Base-by-base conservation (phyloP, 2,888 invertebrate genomes). In the Dynastes hyllus region DNA sequence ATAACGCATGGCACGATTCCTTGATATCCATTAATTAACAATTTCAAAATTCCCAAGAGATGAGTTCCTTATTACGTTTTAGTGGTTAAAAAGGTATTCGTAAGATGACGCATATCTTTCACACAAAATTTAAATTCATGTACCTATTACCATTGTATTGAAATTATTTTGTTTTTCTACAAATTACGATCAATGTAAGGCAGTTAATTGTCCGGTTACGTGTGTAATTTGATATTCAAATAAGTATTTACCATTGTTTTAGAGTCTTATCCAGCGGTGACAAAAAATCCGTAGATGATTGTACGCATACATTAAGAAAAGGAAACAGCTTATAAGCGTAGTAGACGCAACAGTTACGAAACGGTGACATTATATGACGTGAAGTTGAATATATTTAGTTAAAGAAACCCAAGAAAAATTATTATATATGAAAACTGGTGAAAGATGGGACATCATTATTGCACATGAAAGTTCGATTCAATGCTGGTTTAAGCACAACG, bases 221-320 rank as follows among this genome's bases (percentile, higher is more conserved):
- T 50, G 69, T 50, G 69, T 69, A 50, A 69, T 69, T 69, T 69
- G 50, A 50, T 69, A 69, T 69, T 69, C 69, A 69, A 69, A 65
- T 65, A 29, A 29, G n/a, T n/a, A 27, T 9, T 27, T 69, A 22
- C 50, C 69, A 69, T 69, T 69, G 69, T 69, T 50, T 69, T 69
- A 69, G 29, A 22, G 45, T 27, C 22, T 69, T 51, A 65, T 65
- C 65, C 65, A 27, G 65, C 65, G 37, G 65, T 32, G 65, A 65
- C 65, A 65, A 55, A 55, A 55, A 55, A 55, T 55, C 22, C 16
- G 55, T 55, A 55, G 22, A 55, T 55, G 22, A 16, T 55, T 16
- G 55, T 55, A n/a, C 22, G 55, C 55, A 22, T 55, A 22, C 55
- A 55, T 55, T 55, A 55, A 55, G 22, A 55, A 55, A 16, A 55